Conservation (phyloP, 2,113 vertebrate species). For the Labeo catla region DNA sequence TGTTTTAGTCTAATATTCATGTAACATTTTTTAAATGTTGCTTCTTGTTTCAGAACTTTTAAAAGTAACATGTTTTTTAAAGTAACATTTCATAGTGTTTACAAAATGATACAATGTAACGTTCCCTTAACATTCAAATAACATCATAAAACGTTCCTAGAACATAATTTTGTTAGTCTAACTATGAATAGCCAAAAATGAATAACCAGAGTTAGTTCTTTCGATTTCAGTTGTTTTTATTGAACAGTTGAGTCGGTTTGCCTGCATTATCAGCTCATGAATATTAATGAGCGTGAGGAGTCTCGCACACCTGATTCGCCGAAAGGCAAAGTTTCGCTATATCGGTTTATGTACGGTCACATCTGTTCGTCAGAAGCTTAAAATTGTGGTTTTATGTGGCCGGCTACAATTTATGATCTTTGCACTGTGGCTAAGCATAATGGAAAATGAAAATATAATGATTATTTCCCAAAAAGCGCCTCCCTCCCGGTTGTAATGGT, state of each 20-base stretch:
- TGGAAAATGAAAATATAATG: conserved; percentile 16
- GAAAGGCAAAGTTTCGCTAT: background rate
- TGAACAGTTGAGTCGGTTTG: background rate
- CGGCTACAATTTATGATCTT: background rate
- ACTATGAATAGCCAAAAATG: too few species aligned
- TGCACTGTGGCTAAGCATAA: conserved; percentile 7
- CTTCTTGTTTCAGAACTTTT: too few species aligned
- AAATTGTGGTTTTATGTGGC: background rate
- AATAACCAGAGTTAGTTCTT: too few species aligned
- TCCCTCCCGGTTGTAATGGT: background rate
- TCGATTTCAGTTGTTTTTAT: background rate
- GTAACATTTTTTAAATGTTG: too few species aligned
- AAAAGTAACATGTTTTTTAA: too few species aligned
- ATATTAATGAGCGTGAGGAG: background rate
- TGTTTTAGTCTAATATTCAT: too few species aligned
- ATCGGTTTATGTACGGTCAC: background rate
- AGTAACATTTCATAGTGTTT: too few species aligned
- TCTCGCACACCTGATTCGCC: background rate
- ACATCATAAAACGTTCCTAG: too few species aligned
- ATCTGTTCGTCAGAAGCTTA: background rate
- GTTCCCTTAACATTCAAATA: too few species aligned
- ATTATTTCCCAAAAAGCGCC: background rate
- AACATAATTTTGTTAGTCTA: too few species aligned
- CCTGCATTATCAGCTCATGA: background rate
- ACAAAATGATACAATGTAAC: too few species aligned